phyloP scores from a whole-genome alignment of 2,113 vertebrate species.

The Percina caprodes region DNA sequence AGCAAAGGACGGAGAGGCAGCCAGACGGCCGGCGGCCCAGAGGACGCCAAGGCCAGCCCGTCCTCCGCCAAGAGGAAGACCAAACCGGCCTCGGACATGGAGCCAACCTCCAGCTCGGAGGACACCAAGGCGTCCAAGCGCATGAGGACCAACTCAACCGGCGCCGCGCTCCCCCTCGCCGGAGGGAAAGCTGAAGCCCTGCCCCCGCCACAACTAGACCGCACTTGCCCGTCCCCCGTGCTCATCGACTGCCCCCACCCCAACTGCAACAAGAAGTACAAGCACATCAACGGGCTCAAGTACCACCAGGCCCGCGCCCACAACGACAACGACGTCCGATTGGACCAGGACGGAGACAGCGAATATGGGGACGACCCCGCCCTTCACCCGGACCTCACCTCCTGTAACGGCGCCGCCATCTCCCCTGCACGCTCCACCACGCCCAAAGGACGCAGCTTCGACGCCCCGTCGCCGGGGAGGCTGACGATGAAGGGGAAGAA shows the following conservation, averaged over 20 bases:
- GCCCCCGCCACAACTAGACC: conserved; percentile 83
- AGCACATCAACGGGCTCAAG: conserved; percentile 97
- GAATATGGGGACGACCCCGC: conserved; percentile 91
- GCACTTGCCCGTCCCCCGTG: conserved; percentile 92
- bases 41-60: conserved; percentile 94
- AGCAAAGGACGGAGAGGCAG: conserved; percentile 94
- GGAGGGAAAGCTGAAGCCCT: conserved; percentile 85
- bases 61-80: conserved; percentile 92
- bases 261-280: conserved; percentile 98
- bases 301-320: conserved; percentile 98
- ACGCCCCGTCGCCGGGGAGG: conserved; percentile 90
- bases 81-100: conserved; percentile 94
- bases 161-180: conserved; percentile 53
- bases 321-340: conserved; percentile 91
- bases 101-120: conserved; percentile 96
- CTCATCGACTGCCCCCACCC: conserved; percentile 98
- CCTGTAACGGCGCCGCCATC: conserved; percentile 90
- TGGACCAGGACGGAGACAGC: conserved; percentile 93
- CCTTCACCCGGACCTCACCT: conserved; percentile 85
- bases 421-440: conserved; percentile 93
- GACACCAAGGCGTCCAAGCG: conserved; percentile 95
- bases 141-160: conserved; percentile 91
- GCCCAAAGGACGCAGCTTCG: conserved; percentile 91
- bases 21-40: conserved; percentile 86
- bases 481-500: conserved; percentile 91